These are phyloP conservation scores for Anguilla anguilla DNA, from an alignment of 2,797 vertebrate genomes.

Conservation along the genomic window DNA sequence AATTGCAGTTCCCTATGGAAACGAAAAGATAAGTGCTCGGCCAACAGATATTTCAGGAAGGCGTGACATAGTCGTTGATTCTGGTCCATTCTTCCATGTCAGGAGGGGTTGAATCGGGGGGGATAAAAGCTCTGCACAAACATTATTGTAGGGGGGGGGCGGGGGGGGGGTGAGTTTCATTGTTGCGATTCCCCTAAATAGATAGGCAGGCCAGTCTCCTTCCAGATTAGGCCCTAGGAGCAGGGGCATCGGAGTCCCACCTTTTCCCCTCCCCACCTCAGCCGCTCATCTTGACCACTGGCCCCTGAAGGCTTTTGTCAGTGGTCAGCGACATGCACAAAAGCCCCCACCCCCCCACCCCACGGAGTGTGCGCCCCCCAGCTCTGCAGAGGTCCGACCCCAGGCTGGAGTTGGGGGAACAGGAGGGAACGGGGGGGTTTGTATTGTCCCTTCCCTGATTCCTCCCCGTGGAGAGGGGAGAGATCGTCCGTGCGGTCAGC, in stretches of 20 bases:
- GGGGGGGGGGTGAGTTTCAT: conserved; percentile 43
- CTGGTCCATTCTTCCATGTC: conserved; percentile 70
- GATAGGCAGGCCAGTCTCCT: conserved; percentile 59
- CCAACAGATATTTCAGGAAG: conserved; percentile 49
- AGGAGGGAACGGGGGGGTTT: conserved; percentile 11
- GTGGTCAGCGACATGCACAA: conserved; percentile 63
- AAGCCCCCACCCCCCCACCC: conserved; percentile 46
- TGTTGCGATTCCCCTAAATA: conserved; percentile 59
- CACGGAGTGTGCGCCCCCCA: conserved; percentile 48
- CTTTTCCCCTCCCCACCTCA: conserved; percentile 53
- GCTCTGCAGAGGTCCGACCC: conserved; percentile 58
- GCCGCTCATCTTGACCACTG: conserved; percentile 58
- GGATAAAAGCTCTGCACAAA: conserved; percentile 74
- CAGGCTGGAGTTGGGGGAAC: conserved; percentile 51
- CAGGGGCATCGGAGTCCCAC: conserved; percentile 58
- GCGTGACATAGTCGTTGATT: conserved; percentile 63
- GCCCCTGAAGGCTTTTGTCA: conserved; percentile 60
- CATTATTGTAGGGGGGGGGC: conserved; percentile 70
- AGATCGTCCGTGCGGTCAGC: conserved; percentile 62
- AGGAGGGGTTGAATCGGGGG: conserved; percentile 63
- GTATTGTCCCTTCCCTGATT: conserved; percentile 12
- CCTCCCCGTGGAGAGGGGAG: conserved; percentile 62
- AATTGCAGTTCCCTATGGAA: neutral
- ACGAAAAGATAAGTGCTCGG: neutral
- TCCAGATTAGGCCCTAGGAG: conserved; percentile 68